Evolutionary conservation across 2,797 vertebrate genomes (phyloP).

Genomic region (Alectoris magna): DNA sequence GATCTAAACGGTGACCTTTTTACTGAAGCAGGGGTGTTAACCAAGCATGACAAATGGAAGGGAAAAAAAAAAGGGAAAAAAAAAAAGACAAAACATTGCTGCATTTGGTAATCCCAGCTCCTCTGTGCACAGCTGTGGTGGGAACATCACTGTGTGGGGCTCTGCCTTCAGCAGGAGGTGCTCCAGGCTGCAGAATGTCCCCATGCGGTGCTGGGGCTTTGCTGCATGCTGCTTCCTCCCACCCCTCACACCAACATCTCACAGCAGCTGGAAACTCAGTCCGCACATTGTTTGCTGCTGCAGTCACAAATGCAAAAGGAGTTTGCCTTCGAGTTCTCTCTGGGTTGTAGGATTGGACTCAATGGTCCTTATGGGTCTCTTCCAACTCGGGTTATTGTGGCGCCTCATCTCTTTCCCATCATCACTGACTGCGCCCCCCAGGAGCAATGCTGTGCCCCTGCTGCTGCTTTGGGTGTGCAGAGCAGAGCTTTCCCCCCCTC

Average conservation of each 20-base stretch:
- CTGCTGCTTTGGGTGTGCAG: background rate
- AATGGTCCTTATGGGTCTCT: no score
- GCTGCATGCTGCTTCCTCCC: no score
- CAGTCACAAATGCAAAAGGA: background rate
- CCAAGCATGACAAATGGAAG: background rate
- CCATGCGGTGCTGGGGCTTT: background rate
- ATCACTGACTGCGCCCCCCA: background rate
- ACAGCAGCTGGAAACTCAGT: background rate
- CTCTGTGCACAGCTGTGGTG: background rate
- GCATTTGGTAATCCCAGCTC: background rate
- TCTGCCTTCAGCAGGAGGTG: background rate
- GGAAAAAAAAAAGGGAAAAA: background rate
- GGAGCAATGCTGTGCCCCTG: accelerated
- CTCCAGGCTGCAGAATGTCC: background rate
- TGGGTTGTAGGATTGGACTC: background rate
- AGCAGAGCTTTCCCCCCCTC: background rate
- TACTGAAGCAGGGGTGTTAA: background rate
- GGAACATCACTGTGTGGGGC: background rate
- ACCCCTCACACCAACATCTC: background rate
- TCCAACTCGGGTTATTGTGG: no score
- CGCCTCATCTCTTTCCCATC: background rate
- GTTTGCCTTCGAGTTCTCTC: background rate
- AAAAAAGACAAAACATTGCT: background rate
- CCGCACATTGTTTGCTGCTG: background rate
- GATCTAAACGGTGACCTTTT: conserved; percentile 35